Conservation (phyloP, 2,797 vertebrate genomes). For the Sphaeramia orbicularis region DNA sequence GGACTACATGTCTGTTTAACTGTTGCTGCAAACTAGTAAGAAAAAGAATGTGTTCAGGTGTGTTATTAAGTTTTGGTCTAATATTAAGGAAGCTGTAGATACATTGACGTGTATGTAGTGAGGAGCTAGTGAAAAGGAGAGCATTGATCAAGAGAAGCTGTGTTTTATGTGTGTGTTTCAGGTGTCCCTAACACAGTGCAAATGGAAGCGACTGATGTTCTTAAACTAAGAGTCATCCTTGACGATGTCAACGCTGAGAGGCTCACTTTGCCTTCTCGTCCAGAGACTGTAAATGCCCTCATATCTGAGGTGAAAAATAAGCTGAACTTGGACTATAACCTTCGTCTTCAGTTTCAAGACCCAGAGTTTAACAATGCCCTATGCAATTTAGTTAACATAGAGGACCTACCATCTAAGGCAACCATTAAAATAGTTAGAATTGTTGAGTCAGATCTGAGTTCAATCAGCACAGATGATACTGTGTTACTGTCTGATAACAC, state of each 20-base stretch:
- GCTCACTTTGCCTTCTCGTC: no score
- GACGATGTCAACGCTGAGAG: slow-evolving; percentile 2
- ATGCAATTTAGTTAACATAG: slow-evolving; percentile 9
- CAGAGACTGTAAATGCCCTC: no score
- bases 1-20: no score
- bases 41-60: no score
- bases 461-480: slow-evolving; percentile 1
- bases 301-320: slow-evolving; percentile 16
- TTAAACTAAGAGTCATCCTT: slow-evolving; percentile 8
- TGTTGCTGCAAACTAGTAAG: no score
- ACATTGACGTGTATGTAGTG: no score
- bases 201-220: background rate
- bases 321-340: background rate
- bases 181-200: background rate
- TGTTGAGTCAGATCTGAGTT: slow-evolving; percentile 1
- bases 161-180: slow-evolving; percentile 19
- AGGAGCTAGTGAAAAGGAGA: no score
- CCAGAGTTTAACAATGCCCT: background rate
- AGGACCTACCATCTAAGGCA: background rate
- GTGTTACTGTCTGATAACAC: slow-evolving; percentile 5
- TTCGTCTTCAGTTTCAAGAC: slow-evolving; percentile 6
- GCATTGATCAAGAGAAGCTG: no score
- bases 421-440: background rate
- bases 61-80: no score
- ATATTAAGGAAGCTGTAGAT: no score